Evolutionary conservation across 2,797 vertebrate species (phyloP).

Genomic region (Sternotherus odoratus): DNA sequence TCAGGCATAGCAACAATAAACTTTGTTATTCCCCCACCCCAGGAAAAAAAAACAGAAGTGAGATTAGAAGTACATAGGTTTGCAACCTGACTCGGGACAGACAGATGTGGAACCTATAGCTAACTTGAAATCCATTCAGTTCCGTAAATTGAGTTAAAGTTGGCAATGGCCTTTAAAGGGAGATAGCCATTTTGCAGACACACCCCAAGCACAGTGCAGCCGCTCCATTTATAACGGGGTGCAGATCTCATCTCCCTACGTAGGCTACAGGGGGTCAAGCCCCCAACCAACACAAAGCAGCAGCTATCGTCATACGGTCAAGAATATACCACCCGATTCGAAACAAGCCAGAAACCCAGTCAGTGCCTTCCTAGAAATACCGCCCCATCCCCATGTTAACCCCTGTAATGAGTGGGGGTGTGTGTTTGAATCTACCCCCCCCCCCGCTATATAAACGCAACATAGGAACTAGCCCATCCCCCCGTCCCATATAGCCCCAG

Average conservation of each 20-base stretch:
- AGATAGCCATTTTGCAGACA: not conserved
- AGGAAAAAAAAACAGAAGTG: not conserved
- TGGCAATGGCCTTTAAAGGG: not conserved
- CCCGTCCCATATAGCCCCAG: rapidly evolving
- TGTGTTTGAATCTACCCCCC: rapidly evolving
- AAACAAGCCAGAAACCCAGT: not conserved
- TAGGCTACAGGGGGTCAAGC: too few species aligned
- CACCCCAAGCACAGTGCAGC: not conserved
- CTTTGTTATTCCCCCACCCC: not conserved
- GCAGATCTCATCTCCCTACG: not conserved
- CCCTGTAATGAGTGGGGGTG: not conserved
- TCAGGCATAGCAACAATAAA: not conserved
- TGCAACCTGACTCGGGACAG: not conserved
- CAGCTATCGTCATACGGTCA: not conserved
- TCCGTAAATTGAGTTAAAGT: not conserved
- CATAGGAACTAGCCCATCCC: rapidly evolving
- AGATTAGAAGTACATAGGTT: not conserved
- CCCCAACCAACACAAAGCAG: not conserved
- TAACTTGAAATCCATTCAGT: not conserved
- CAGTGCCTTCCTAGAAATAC: not conserved
- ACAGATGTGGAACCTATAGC: not conserved
- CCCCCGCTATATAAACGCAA: not conserved
- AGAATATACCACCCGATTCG: not conserved
- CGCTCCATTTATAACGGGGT: not conserved
- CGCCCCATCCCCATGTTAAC: not conserved